These are phyloP conservation scores for Mythimna pallens DNA, from an alignment of 2,888 invertebrate species.

Conservation along the genomic window DNA sequence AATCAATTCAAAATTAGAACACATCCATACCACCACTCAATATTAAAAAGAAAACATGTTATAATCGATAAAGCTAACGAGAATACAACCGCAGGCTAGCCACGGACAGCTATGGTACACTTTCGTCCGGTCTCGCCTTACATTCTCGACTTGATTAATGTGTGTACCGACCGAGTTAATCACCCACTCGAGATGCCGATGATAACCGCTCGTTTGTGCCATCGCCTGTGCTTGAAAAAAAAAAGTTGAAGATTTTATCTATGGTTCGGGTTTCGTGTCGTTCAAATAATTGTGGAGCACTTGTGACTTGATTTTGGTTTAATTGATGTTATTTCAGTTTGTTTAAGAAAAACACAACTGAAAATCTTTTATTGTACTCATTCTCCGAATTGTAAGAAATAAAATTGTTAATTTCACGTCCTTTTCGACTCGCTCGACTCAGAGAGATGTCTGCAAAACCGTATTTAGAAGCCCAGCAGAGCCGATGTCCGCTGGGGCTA, in stretches of 20 bases:
- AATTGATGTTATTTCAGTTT: background rate
- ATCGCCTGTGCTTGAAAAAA: slow-evolving; percentile 55
- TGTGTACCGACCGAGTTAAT: slow-evolving; percentile 83
- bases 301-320: slow-evolving; percentile 8
- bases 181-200: slow-evolving; percentile 84
- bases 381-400: background rate
- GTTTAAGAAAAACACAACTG: background rate
- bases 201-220: slow-evolving; percentile 70
- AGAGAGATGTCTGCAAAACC: no score
- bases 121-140: slow-evolving; percentile 86
- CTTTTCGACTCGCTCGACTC: no score
- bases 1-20: slow-evolving; percentile 24
- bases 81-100: slow-evolving; percentile 69
- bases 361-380: background rate
- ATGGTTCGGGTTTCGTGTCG: slow-evolving; percentile 44
- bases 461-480: no score
- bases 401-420: background rate
- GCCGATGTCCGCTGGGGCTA: no score
- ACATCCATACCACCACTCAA: background rate
- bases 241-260: slow-evolving; percentile 60
- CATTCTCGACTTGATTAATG: slow-evolving; percentile 88
- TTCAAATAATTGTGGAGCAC: slow-evolving; percentile 39
- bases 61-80: slow-evolving; percentile 49
- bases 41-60: slow-evolving; percentile 34
- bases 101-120: slow-evolving; percentile 74